phyloP scores from a whole-genome alignment of 2,113 vertebrate species.

The Heterocephalus glaber region DNA sequence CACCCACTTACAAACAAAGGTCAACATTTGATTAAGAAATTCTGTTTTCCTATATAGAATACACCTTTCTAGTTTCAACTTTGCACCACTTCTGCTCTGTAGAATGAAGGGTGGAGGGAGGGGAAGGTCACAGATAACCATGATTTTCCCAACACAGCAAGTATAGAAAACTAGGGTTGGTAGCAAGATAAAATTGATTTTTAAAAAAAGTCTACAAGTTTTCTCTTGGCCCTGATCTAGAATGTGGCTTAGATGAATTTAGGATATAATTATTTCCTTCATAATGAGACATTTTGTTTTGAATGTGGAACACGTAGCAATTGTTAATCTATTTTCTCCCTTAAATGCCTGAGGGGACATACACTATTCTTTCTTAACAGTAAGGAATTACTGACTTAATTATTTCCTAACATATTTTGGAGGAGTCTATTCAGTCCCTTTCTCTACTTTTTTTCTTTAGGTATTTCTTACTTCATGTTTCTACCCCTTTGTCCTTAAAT shows the following conservation, averaged over 20 bases:
- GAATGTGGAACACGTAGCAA: not conserved
- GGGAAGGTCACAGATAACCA: not conserved
- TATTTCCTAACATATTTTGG: constrained; percentile 10
- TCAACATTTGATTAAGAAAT: constrained; percentile 13
- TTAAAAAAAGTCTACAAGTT: not conserved
- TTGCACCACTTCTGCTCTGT: not conserved
- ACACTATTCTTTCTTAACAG: constrained; percentile 35
- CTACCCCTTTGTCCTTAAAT: not conserved
- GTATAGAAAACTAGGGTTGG: not conserved
- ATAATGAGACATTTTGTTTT: constrained; percentile 46
- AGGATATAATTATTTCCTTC: not conserved
- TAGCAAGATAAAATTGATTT: not conserved
- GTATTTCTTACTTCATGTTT: not conserved
- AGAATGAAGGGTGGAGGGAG: not conserved
- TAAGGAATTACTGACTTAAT: not conserved
- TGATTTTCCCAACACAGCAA: not conserved
- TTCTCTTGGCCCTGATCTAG: not conserved
- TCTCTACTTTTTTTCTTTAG: not conserved
- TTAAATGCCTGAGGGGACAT: not conserved
- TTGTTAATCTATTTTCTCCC: not conserved
- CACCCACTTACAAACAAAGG: constrained; percentile 36
- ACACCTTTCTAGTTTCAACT: constrained; percentile 26
- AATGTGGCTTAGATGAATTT: not conserved
- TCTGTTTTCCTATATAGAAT: not conserved
- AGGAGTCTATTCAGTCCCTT: not conserved